phyloP scores from a whole-genome alignment of 2,113 vertebrate genomes.

The Barbus barbus region DNA sequence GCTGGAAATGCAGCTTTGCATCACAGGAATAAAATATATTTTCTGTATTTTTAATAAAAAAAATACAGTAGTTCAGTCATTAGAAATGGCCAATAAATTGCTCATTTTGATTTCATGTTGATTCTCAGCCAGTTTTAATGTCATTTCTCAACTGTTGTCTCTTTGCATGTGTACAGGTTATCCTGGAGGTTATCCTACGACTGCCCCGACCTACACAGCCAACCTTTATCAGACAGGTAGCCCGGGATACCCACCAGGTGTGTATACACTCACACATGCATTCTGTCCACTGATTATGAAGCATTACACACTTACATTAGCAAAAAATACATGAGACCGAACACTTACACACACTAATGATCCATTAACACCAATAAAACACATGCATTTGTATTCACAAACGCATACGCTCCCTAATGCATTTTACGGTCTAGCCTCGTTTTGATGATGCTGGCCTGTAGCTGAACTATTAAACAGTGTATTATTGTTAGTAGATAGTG shows the following conservation, averaged over 20 bases:
- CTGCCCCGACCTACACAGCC: conserved; percentile 92
- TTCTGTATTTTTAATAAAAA: too few relatives aligned
- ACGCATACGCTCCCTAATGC: not conserved
- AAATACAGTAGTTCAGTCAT: too few relatives aligned
- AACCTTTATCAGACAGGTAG: conserved; percentile 95
- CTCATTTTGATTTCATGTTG: too few relatives aligned
- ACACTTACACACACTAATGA: not conserved
- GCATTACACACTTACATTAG: not conserved
- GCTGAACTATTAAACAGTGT: not conserved
- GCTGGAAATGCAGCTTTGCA: too few relatives aligned
- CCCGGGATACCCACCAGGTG: conserved; percentile 95
- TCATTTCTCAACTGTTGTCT: conserved; percentile 32
- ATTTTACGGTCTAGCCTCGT: not conserved
- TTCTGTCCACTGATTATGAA: not conserved
- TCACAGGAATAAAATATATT: too few relatives aligned
- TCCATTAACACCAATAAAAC: not conserved
- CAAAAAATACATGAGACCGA: not conserved
- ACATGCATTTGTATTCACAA: conserved; percentile 53
- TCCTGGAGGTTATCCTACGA: conserved; percentile 90
- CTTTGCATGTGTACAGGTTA: conserved; percentile 81
- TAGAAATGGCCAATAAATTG: not conserved
- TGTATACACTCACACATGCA: conserved; percentile 45
- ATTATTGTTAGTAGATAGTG: too few relatives aligned
- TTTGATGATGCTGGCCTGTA: not conserved
- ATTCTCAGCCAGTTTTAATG: too few relatives aligned